phyloP scores from a whole-genome alignment of 2,888 invertebrate species.

The Microctonus brassicae region DNA sequence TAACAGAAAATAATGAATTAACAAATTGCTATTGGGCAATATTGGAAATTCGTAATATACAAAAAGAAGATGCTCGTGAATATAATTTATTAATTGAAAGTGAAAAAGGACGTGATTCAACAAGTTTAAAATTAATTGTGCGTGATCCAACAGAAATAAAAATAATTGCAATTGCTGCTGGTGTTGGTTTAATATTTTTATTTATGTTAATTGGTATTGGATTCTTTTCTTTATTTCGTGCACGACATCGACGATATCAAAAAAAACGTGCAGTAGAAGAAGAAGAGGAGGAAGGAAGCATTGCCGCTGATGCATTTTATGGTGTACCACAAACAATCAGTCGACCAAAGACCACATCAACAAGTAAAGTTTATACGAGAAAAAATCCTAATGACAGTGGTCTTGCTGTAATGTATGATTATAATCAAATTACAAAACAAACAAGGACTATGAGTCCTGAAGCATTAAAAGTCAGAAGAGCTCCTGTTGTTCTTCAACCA shows the following conservation, averaged over 20 bases:
- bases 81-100: conserved; percentile 90
- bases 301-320: conserved; percentile 66
- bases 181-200: conserved; percentile 59
- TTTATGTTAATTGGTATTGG: conserved; percentile 58
- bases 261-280: conserved; percentile 53
- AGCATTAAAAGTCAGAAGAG: conserved; percentile 91
- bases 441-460: conserved; percentile 74
- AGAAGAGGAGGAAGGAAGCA: conserved; percentile 63
- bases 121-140: conserved; percentile 60
- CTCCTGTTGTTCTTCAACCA: conserved; percentile 90
- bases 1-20: conserved; percentile 61
- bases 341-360: conserved; percentile 39
- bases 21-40: conserved; percentile 86
- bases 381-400: conserved; percentile 55
- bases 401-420: conserved; percentile 64
- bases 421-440: conserved; percentile 63
- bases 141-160: conserved; percentile 64
- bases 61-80: conserved; percentile 85
- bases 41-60: conserved; percentile 81
- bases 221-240: conserved; percentile 56
- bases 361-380: conserved; percentile 35
- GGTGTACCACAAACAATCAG: conserved; percentile 44
- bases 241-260: conserved; percentile 58
- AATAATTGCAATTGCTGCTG: conserved; percentile 62
- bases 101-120: conserved; percentile 82